These are phyloP conservation scores for Gymnothorax reevesii DNA, from an alignment of 2,797 vertebrate genomes.

Conservation along the genomic window DNA sequence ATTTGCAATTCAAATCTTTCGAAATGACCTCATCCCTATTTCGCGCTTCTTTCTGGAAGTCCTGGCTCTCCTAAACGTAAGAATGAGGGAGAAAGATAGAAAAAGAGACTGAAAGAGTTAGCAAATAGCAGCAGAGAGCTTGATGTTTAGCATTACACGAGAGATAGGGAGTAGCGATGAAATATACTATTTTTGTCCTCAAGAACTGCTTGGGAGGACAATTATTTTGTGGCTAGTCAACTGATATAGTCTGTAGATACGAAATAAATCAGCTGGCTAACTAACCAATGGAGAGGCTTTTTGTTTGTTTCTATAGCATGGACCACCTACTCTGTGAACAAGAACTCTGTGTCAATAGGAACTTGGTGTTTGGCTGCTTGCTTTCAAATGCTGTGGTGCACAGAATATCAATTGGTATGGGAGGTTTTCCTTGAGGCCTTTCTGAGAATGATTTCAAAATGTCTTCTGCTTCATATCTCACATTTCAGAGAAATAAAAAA, in stretches of 20 bases:
- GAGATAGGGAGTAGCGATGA: not conserved
- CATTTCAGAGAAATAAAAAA: no score
- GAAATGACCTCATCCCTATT: constrained; percentile 47
- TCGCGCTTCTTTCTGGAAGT: constrained; percentile 25
- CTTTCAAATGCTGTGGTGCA: constrained; percentile 21
- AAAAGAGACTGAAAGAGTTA: not conserved
- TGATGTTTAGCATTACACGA: not conserved
- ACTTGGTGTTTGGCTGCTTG: constrained; percentile 26
- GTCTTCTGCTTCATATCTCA: not conserved
- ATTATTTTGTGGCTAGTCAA: no score
- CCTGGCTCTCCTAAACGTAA: not conserved
- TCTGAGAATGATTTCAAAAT: constrained; percentile 14
- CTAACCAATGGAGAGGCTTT: constrained; percentile 17
- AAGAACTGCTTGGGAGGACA: not conserved
- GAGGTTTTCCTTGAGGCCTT: constrained; percentile 16
- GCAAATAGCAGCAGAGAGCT: not conserved
- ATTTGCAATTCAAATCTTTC: constrained; percentile 51
- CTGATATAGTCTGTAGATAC: not conserved
- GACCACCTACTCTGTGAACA: constrained; percentile 31
- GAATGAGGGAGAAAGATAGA: not conserved
- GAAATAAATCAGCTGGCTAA: constrained; percentile 9
- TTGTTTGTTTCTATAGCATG: constrained; percentile 23
- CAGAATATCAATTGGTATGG: constrained; percentile 31
- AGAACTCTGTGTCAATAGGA: constrained; percentile 26
- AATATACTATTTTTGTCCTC: not conserved